Percentiles rank a stretch among this genome's conserved stretches.
These are phyloP conservation scores for Gastrophysa polygoni DNA, from an alignment of 2,888 invertebrate genomes.

Conservation along the genomic window DNA sequence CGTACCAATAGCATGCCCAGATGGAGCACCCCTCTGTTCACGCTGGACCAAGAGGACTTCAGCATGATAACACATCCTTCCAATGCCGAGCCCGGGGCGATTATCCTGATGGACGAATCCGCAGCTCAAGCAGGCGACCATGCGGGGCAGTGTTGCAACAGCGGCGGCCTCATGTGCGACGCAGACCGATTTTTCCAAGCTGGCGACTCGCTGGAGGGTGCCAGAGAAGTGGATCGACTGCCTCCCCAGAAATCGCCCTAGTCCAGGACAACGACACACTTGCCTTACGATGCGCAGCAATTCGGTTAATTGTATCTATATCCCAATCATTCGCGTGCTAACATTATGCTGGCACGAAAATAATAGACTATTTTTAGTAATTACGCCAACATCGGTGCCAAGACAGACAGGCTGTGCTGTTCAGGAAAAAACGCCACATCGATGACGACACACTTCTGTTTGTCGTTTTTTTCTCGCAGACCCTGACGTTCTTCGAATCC, in stretches of 20 bases:
- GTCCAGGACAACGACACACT: constrained; percentile 44
- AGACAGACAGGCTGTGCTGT: constrained; percentile 48
- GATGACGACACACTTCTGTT: constrained; percentile 41
- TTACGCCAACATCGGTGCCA: constrained; percentile 43
- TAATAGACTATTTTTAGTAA: constrained; percentile 38
- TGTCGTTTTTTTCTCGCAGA: constrained; percentile 15
- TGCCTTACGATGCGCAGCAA: constrained; percentile 32
- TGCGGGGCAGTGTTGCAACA: constrained; percentile 54
- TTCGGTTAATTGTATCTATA: constrained; percentile 22
- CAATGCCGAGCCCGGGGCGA: constrained; percentile 68
- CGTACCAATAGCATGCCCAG: constrained; percentile 66
- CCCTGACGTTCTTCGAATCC: neutral
- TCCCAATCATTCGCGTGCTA: constrained; percentile 5
- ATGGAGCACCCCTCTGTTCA: constrained; percentile 87
- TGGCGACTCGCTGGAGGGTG: constrained; percentile 63
- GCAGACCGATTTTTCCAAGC: constrained; percentile 71
- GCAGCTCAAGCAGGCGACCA: constrained; percentile 47
- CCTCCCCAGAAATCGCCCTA: constrained; percentile 53
- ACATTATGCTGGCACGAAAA: constrained; percentile 54
- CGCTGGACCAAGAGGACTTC: constrained; percentile 90
- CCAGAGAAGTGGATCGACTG: constrained; percentile 49
- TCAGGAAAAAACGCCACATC: constrained; percentile 30
- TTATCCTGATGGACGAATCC: constrained; percentile 76
- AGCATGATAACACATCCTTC: constrained; percentile 85
- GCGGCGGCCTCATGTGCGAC: constrained; percentile 56